Conservation (phyloP, 2,113 vertebrate genomes). For the Mesocricetus auratus region DNA sequence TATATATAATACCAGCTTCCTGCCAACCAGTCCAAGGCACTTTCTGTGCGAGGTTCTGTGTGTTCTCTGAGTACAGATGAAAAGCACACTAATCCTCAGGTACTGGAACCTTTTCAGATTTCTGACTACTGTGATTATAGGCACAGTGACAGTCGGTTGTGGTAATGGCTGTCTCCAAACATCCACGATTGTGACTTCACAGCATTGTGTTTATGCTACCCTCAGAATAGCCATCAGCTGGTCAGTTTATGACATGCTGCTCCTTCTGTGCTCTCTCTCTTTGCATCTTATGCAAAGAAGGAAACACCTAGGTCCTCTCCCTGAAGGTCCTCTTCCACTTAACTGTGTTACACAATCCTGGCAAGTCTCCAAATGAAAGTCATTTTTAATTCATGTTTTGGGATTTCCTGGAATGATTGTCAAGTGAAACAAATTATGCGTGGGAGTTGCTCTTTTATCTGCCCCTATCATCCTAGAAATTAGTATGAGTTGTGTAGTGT, state of each 20-base stretch:
- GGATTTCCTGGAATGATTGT: constrained; percentile 16
- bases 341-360: background rate
- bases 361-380: constrained; percentile 10
- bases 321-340: background rate
- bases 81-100: background rate
- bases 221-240: constrained; percentile 30
- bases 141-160: background rate
- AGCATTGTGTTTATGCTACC: constrained; percentile 9
- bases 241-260: background rate
- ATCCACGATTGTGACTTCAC: background rate
- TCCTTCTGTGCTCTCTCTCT: background rate
- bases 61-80: background rate
- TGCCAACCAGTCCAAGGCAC: constrained; percentile 27
- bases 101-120: constrained; percentile 37
- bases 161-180: background rate
- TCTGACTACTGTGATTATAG: background rate
- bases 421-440: constrained; percentile 33
- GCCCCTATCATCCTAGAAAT: constrained; percentile 9
- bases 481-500: background rate
- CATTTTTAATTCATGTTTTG: constrained; percentile 33
- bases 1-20: background rate
- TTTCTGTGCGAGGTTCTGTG: background rate
- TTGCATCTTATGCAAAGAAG: constrained; percentile 28
- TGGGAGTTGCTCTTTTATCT: constrained; percentile 25
- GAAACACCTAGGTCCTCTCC: background rate